Evolutionary conservation across 1,140 invertebrate genomes (phyloP), one percentile per base, ranked within the genome.

Genomic region (Drosophila takahashii): DNA sequence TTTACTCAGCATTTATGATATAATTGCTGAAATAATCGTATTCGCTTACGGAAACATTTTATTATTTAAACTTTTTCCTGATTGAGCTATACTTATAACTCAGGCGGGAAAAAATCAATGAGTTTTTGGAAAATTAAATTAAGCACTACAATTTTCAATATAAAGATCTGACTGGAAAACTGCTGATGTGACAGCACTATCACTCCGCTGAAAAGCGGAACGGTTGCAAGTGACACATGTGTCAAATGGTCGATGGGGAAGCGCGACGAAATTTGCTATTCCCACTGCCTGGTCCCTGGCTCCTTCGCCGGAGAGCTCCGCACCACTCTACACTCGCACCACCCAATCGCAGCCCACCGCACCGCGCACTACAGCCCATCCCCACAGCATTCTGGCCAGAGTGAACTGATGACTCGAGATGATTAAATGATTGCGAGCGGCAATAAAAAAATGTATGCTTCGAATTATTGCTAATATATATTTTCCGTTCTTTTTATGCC

Each of bases 171-270:
- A 36, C 54, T 32, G 2, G 26, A 62, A 15, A 13, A 22, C 2
- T 16, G 27, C 58, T 32, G n/a, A 41, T 18, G 18, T n/a, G 58
- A 3, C 62, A 64, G 15, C 34, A 32, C 62, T 66, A 16, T 1
- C 59, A 50, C 62, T 64, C 5, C 13, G 22, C 26, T 48, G 58
- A 41, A 22, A 27, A 74, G 61, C 71, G 84, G 76, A 79, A 83
- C 75, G 79, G 67, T 83, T 79, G 77, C 84, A 83, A 87, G 76
- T 87, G 84, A 87, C 84, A 87, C 84, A 87, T 87, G 84, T 87
- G 84, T 87, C 84, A 87, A 87, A 87, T 89, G 83, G 81, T 71
- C 65, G 81, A 81, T 81, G 84, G 71, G 66, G 65, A 69, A 66
- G 62, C 57, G 67, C 78, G 61, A 50, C 60, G 41, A 67, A 78